These are phyloP conservation scores for Streptopelia turtur DNA, from an alignment of 2,797 vertebrate genomes.

Conservation along the genomic window DNA sequence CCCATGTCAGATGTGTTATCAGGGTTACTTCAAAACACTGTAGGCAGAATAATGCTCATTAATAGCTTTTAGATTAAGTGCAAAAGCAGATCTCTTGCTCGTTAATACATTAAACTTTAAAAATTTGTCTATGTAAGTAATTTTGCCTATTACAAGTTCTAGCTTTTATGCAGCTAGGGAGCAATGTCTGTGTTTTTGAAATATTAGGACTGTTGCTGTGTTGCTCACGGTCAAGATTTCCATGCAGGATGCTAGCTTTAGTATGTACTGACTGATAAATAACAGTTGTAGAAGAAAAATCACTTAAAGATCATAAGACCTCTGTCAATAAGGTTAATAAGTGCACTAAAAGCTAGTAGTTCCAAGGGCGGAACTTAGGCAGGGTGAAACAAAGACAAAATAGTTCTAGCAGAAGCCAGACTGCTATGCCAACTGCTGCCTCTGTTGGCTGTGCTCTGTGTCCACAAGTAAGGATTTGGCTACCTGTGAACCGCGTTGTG, in stretches of 20 bases:
- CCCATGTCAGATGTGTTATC: not conserved
- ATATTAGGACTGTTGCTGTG: not conserved
- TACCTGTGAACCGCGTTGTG: fast-evolving
- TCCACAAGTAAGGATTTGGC: not conserved
- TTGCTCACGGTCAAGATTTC: not conserved
- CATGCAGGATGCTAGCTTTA: not conserved
- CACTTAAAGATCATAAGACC: not conserved
- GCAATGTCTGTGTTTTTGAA: not conserved
- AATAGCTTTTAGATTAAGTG: not conserved
- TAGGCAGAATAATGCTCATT: not conserved
- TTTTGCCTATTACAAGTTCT: not conserved
- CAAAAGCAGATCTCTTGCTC: not conserved
- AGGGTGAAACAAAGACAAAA: not conserved
- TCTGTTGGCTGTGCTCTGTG: not conserved
- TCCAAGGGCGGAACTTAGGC: not conserved
- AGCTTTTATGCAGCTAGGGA: not conserved
- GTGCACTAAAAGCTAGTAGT: not conserved
- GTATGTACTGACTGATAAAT: not conserved
- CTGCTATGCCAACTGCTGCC: not conserved
- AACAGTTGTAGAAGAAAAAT: not conserved
- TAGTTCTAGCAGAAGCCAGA: not conserved
- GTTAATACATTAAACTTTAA: not conserved
- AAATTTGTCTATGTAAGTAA: not conserved
- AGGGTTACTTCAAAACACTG: not conserved
- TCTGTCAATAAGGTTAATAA: not conserved